A percentile compares a stretch with the other conserved stretches of the same genome.
Evolutionary conservation across 2,888 invertebrate species (phyloP).

Genomic region (Acleris literana): DNA sequence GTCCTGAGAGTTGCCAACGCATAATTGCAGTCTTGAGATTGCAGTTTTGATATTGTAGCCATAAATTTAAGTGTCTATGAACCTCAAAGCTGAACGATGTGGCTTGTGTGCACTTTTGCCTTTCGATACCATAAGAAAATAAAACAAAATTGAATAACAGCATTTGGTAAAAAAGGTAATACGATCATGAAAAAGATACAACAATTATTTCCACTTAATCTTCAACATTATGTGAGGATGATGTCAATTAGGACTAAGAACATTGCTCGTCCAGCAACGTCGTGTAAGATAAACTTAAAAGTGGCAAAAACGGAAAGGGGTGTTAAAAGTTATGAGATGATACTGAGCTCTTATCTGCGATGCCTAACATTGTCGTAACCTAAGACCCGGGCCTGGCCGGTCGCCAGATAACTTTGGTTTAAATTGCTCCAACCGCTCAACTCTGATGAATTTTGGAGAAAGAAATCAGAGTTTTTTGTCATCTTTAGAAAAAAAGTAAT

Average conservation of each 20-base stretch:
- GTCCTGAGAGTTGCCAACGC: too few relatives aligned
- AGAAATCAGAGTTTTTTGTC: constrained; percentile 34
- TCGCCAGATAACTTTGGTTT: constrained; percentile 71
- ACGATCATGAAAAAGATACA: too few relatives aligned
- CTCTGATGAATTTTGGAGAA: constrained; percentile 49
- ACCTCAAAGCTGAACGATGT: too few relatives aligned
- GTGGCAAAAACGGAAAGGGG: constrained; percentile 35
- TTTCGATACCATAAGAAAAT: too few relatives aligned
- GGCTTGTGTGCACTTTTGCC: too few relatives aligned
- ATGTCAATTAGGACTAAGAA: neutral
- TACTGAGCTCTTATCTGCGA: constrained; percentile 62
- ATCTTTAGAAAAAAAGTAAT: neutral
- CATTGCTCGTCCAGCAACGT: neutral
- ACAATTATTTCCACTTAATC: too few relatives aligned
- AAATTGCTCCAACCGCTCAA: constrained; percentile 62
- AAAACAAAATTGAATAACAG: too few relatives aligned
- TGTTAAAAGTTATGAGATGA: constrained; percentile 50
- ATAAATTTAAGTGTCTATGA: too few relatives aligned
- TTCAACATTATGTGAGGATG: too few relatives aligned
- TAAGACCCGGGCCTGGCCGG: constrained; percentile 66
- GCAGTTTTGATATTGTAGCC: too few relatives aligned
- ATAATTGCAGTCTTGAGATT: too few relatives aligned
- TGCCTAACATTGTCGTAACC: constrained; percentile 63
- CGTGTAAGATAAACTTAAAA: constrained; percentile 33
- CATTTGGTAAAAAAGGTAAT: too few relatives aligned